Evolutionary conservation across 2,797 vertebrate species (phyloP).

Genomic region (Falco columbarius): DNA sequence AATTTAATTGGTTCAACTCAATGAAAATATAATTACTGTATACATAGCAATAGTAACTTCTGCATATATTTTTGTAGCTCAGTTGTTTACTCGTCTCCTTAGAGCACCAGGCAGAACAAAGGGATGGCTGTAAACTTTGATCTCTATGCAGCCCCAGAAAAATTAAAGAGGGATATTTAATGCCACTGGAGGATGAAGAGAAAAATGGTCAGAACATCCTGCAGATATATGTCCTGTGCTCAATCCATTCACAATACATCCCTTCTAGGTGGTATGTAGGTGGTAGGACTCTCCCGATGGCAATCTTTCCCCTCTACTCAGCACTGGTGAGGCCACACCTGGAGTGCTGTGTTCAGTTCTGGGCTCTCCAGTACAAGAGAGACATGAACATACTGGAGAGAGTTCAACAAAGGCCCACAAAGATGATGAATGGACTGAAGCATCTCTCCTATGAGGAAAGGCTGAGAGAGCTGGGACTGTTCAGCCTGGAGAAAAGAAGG

Average conservation of each 20-base stretch:
- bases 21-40: neutral
- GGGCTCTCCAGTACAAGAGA: no score
- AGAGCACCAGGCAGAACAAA: neutral
- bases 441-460: no score
- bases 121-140: neutral
- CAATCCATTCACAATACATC: neutral
- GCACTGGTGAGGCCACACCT: no score
- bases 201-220: neutral
- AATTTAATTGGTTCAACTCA: neutral
- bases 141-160: neutral
- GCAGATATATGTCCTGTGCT: neutral
- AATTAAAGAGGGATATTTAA: neutral
- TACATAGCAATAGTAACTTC: neutral
- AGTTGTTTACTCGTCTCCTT: neutral
- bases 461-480: no score
- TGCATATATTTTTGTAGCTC: neutral
- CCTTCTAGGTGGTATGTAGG: neutral
- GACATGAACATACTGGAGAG: no score
- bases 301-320: neutral
- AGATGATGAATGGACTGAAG: no score
- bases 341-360: no score
- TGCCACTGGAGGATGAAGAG: neutral
- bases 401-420: no score
- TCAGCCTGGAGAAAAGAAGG: no score
- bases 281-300: neutral